Conservation (phyloP, 1,140 invertebrate genomes). For the Drosophila pseudoobscura region DNA sequence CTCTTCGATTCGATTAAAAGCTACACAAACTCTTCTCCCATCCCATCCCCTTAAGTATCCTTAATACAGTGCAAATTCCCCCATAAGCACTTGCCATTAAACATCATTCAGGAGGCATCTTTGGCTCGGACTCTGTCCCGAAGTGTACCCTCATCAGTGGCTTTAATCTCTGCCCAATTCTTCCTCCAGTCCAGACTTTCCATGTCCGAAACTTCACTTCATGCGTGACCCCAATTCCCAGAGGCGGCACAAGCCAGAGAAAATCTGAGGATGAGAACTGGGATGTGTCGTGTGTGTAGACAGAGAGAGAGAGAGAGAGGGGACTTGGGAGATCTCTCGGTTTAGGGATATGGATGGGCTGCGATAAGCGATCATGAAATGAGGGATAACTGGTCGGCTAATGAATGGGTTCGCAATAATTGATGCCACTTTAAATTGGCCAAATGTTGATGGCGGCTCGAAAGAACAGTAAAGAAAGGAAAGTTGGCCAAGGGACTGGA, state of each 20-base stretch:
- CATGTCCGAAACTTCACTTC: slow-evolving; percentile 46
- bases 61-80: slow-evolving; percentile 50
- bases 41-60: slow-evolving; percentile 28
- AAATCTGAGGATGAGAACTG: slow-evolving; percentile 27
- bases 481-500: slow-evolving; percentile 62
- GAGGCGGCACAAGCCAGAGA: slow-evolving; percentile 48
- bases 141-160: slow-evolving; percentile 25
- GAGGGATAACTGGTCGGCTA: slow-evolving; percentile 78
- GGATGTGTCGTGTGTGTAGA: no score
- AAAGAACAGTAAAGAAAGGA: slow-evolving; percentile 45
- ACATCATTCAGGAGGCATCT: slow-evolving; percentile 32
- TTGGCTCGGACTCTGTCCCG: slow-evolving; percentile 16
- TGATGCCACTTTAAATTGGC: slow-evolving; percentile 76
- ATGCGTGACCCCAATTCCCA: slow-evolving; percentile 75
- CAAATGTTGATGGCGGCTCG: slow-evolving; percentile 45
- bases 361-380: slow-evolving; percentile 76
- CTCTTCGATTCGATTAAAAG: no score
- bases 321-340: not conserved
- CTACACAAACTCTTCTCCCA: not conserved
- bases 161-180: slow-evolving; percentile 33
- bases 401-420: slow-evolving; percentile 78
- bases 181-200: slow-evolving; percentile 48
- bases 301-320: no score
- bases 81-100: slow-evolving; percentile 48
- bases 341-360: slow-evolving; percentile 57